Evolutionary conservation across 2,797 vertebrate species (phyloP), one percentile per base, ranked within the genome.

Genomic region (Pantherophis vulpinus): DNA sequence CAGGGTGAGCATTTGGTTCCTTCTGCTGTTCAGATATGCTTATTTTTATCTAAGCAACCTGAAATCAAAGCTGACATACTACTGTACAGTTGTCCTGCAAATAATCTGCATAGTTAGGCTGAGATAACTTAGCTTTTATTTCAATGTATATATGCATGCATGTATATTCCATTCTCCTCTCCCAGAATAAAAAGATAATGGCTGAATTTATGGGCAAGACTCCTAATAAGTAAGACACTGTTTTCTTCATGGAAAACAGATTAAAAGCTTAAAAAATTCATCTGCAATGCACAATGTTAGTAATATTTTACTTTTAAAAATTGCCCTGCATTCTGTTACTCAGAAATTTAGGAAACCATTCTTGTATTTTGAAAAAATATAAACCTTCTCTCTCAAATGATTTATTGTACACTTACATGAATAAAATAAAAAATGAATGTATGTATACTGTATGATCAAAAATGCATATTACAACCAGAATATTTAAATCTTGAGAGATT

Each of bases 81-180:
- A 95, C 86, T 92, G 89, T 95, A 93, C 23, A 83, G 88, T 54
- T 91, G 12, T 88, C 89, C 61, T 91, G 91, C 91, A 96, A 94
- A 79, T 94, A 60, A 93, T 83, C 54, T 90, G 90, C 94, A 93
- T 87, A 63, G 83, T 79, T 89, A 93, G 94, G 29, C 10, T 94
- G 93, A 93, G 91, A 92, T 14, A 90, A 88, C 88, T 93, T 86
- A 94, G 79, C 90, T 91, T 89, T 89, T 87, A 93, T 74, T 92
- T 87, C 42, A 6, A 20, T 63, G 63, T 32, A 14, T n/a, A 5
- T 16, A n/a, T n/a, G 61, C 4, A 4, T n/a, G 60, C 11, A 27
- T 63, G 61, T 20, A n/a, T 27, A 93, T 95, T 96, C 91, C 91
- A 5, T 61, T 61, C 61, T 89, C 4, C 14, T 91, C 92, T 95